These are phyloP conservation scores for Folsomia manolachei DNA, from an alignment of 2,888 invertebrate species.

Conservation along the genomic window DNA sequence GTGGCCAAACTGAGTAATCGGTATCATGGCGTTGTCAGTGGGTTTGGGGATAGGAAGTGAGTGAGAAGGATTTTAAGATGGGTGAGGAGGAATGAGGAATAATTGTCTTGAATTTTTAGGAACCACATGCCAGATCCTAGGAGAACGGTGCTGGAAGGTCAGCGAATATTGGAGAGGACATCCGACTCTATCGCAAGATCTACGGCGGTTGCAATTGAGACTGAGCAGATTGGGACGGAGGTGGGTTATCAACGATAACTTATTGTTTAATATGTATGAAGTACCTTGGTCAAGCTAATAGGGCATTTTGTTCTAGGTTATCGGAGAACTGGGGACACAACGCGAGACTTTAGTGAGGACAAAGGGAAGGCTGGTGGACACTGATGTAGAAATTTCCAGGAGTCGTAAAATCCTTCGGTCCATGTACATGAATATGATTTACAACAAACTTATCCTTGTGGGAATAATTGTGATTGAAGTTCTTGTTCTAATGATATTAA, in stretches of 20 bases:
- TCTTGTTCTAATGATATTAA: conserved; percentile 62
- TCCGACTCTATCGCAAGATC: conserved; percentile 66
- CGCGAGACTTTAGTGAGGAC: conserved; percentile 68
- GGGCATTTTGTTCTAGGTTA: too few species aligned
- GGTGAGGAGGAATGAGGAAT: background rate
- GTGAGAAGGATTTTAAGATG: background rate
- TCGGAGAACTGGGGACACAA: conserved; percentile 72
- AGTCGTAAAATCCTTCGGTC: conserved; percentile 65
- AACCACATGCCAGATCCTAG: conserved; percentile 57
- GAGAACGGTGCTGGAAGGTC: conserved; percentile 61
- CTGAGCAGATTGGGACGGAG: conserved; percentile 69
- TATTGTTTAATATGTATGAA: conserved; percentile 58
- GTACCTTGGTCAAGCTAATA: too few species aligned
- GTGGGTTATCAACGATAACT: too few species aligned
- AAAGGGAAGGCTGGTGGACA: conserved; percentile 65
- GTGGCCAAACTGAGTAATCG: conserved; percentile 41
- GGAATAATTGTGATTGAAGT: conserved; percentile 71
- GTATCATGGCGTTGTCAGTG: conserved; percentile 43
- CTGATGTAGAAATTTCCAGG: conserved; percentile 67
- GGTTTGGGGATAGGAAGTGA: conserved; percentile 45
- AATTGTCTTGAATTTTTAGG: conserved; percentile 19
- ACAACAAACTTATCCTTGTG: conserved; percentile 71
- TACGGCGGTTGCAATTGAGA: conserved; percentile 72
- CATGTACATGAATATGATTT: conserved; percentile 68
- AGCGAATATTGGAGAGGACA: conserved; percentile 61